Percentiles rank a stretch among this genome's conserved stretches.
Conservation (phyloP, 1,140 invertebrate genomes). For the Trypoxylus dichotomus region DNA sequence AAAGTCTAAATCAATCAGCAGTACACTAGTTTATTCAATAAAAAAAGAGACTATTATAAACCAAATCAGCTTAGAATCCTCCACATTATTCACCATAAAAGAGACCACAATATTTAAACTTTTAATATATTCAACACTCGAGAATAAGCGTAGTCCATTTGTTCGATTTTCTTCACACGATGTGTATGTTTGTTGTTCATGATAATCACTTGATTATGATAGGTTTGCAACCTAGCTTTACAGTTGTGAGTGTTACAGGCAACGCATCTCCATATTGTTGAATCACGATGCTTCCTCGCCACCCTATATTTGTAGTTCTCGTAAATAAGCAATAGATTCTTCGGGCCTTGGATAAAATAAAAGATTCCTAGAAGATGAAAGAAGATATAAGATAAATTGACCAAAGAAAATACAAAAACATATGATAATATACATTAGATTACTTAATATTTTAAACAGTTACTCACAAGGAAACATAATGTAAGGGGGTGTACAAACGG, state of each 20-base stretch:
- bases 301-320: conserved; percentile 34
- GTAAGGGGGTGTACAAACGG: too few relatives aligned
- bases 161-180: not conserved
- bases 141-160: not conserved
- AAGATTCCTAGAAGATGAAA: conserved; percentile 36
- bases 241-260: conserved; percentile 35
- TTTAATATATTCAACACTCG: not conserved
- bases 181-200: conserved; percentile 1
- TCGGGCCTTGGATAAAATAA: conserved; percentile 36
- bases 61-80: too few relatives aligned
- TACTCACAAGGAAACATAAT: too few relatives aligned
- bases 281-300: conserved; percentile 32
- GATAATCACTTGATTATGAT: not conserved
- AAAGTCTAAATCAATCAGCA: not conserved
- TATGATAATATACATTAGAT: too few relatives aligned
- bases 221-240: conserved; percentile 37
- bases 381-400: not conserved
- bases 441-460: too few relatives aligned
- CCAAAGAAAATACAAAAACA: too few relatives aligned
- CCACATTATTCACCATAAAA: too few relatives aligned
- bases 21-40: not conserved
- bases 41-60: not conserved
- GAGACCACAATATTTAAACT: not conserved
- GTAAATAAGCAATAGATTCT: conserved; percentile 33
- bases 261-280: conserved; percentile 37